Conservation (phyloP, 2,888 invertebrate species). For the Tryphoninae sp. region DNA sequence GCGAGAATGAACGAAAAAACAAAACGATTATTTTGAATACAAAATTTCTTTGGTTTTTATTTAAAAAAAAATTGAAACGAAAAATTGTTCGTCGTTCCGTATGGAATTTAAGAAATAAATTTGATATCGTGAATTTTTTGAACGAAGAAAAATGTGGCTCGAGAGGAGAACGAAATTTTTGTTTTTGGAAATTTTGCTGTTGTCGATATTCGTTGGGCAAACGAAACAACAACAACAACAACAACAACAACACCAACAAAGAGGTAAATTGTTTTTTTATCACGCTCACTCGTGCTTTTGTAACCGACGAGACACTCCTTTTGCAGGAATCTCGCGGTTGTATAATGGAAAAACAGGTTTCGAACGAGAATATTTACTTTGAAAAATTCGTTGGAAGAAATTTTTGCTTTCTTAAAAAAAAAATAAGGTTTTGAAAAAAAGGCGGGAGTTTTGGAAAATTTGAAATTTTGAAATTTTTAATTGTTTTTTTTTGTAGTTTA, state of each 20-base stretch:
- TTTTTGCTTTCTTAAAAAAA: neutral
- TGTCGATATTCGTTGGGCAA: constrained; percentile 63
- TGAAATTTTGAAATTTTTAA: neutral
- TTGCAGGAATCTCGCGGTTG: constrained; percentile 48
- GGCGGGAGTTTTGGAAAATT: neutral
- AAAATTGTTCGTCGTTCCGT: neutral
- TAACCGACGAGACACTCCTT: constrained; percentile 50
- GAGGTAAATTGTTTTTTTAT: constrained; percentile 60
- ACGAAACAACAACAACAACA: constrained; percentile 42
- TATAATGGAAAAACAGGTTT: constrained; percentile 45
- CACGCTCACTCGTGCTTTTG: constrained; percentile 40
- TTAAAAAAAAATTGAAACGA: neutral
- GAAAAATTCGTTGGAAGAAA: neutral
- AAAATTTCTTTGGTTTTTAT: no score
- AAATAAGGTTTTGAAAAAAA: constrained; percentile 3
- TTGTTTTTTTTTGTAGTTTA: no score
- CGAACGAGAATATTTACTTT: neutral
- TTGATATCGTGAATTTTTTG: neutral
- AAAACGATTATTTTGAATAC: neutral
- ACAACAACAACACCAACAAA: constrained; percentile 57
- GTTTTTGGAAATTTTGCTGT: constrained; percentile 62
- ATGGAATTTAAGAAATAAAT: neutral
- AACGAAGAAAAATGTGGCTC: constrained; percentile 62
- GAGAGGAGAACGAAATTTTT: constrained; percentile 53
- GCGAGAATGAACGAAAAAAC: constrained; percentile 55